phyloP scores from a whole-genome alignment of 2,113 vertebrate species.

The Hassar affinis region DNA sequence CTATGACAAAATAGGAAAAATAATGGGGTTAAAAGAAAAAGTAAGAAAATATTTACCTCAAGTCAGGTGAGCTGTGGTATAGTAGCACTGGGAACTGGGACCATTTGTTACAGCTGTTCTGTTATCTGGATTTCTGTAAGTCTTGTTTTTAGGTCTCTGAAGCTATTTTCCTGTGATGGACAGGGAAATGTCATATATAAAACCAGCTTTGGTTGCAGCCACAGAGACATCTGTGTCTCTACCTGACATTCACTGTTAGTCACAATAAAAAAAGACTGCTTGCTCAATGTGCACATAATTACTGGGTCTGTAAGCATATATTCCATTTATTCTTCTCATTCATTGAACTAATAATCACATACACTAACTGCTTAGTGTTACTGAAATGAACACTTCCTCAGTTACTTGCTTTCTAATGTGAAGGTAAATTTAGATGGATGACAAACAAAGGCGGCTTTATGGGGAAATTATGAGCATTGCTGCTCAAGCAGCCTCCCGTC shows the following conservation, averaged over 20 bases:
- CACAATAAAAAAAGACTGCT: background rate
- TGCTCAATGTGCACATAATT: background rate
- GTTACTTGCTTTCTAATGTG: conserved; percentile 32
- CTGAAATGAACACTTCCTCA: conserved; percentile 30
- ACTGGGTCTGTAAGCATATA: background rate
- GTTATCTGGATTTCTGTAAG: background rate
- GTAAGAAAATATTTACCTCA: background rate
- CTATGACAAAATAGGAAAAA: background rate
- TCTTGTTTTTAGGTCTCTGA: background rate
- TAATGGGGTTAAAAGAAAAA: background rate
- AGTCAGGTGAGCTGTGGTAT: background rate
- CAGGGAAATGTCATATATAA: background rate
- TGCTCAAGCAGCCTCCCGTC: background rate
- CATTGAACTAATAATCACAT: conserved; percentile 18
- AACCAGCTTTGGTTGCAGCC: background rate
- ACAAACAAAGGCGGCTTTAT: conserved; percentile 6
- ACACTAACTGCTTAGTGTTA: conserved; percentile 18
- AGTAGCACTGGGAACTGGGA: background rate
- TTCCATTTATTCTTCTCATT: background rate
- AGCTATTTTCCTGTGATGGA: background rate
- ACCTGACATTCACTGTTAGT: background rate
- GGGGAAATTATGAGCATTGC: background rate
- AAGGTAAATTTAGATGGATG: conserved; percentile 28
- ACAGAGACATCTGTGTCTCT: background rate
- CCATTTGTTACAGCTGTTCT: background rate